Base-by-base conservation (phyloP, 1,140 invertebrate genomes). In the Lethrus apterus region DNA sequence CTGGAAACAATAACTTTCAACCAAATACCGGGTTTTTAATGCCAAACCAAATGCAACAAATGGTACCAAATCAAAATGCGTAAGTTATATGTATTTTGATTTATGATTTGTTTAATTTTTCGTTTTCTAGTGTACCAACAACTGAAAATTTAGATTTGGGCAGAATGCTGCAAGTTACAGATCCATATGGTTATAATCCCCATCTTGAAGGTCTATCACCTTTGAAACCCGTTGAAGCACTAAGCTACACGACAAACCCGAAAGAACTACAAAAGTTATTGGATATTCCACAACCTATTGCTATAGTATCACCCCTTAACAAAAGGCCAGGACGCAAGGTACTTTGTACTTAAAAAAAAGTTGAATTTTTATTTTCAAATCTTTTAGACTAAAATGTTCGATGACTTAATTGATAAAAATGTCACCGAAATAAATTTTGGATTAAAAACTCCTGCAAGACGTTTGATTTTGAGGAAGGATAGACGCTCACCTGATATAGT, bases 191-290 rank as follows among this genome's bases (percentile, higher is more conserved):
- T 2, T 52, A 44, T 20, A 36, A 38, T 8, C 45, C 45, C 8
- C 50, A 52, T 44, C 26, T 52, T 11, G 46, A 46, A 15, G 40
- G 46, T 18, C 20, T 52, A 29, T 19, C 42, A 10, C 24, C 18
- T 11, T 30, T 48, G 13, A 52, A 48, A 38, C 50, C 46, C 3
- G n/a, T n/a, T n/a, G 24, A 13, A n/a, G 35, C 32, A 8, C 36
- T 32, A 4, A 33, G 33, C 15, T 52, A 52, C 9, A 50, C 57
- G 0, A 52, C 64, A 0, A 64, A 63, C 32, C 18, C 52, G 4
- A 50, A 48, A 30, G 48, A 53, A 8, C 30, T 50, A 10, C 46
- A 46, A 17, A 53, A 46, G 19, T 15, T 26, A 7, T 13, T 41
- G 8, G 38, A 41, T 9, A 14, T 18, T 9, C 23, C 38, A 3